phyloP scores from a whole-genome alignment of 2,113 vertebrate genomes.

The Pomatostomus ruficeps region DNA sequence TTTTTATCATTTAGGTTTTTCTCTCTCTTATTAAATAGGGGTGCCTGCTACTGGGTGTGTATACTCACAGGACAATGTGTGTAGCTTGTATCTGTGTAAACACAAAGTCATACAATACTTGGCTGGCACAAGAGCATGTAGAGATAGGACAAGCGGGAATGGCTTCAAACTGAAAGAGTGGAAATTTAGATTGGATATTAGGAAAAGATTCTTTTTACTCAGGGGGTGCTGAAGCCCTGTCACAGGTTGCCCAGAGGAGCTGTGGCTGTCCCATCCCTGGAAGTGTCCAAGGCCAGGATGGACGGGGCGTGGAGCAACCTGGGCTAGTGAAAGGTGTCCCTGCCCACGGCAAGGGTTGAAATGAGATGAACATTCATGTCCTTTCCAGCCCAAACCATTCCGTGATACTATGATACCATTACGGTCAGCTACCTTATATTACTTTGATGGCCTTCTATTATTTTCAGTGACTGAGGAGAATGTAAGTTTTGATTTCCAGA shows the following conservation, averaged over 20 bases:
- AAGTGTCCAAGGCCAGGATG: not conserved
- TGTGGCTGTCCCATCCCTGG: not conserved
- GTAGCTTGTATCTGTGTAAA: not conserved
- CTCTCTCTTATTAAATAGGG: not conserved
- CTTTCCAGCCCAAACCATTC: not conserved
- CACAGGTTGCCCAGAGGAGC: not conserved
- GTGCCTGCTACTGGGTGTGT: not conserved
- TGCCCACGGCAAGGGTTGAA: not conserved
- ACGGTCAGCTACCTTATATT: not conserved
- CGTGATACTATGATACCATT: not conserved
- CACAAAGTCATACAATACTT: not conserved
- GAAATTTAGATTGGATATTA: not conserved
- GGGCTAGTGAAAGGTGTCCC: rapidly evolving
- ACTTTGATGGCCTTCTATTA: not conserved
- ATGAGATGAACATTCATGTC: not conserved
- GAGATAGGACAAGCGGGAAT: not conserved
- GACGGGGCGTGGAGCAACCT: not conserved
- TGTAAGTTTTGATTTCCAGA: not conserved
- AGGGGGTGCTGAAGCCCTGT: not conserved
- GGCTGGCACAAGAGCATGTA: not conserved
- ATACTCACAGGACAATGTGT: rapidly evolving
- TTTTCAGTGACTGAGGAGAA: not conserved
- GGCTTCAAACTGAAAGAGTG: not conserved
- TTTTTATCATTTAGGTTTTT: not conserved
- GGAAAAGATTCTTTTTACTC: not conserved